These are phyloP conservation scores for Macrosteles quadrilineatus DNA, from an alignment of 1,140 invertebrate species.

Conservation along the genomic window DNA sequence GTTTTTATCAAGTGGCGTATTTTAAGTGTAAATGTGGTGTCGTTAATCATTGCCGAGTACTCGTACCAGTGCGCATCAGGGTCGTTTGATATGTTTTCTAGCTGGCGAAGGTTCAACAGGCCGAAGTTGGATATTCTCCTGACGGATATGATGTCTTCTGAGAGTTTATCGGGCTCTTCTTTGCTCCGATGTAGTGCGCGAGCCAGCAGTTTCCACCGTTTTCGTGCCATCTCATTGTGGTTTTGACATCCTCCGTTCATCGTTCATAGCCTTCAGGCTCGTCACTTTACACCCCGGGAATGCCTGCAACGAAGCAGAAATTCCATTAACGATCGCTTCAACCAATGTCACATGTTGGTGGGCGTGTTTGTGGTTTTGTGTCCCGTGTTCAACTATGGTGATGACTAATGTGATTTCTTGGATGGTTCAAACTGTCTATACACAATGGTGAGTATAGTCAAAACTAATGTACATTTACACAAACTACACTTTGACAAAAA, in stretches of 20 bases:
- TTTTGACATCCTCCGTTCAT: constrained; percentile 16
- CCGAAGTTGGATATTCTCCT: constrained; percentile 60
- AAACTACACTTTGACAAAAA: too few relatives aligned
- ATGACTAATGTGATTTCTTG: too few relatives aligned
- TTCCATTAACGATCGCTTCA: constrained; percentile 1
- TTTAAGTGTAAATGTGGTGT: constrained; percentile 53
- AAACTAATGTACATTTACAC: too few relatives aligned
- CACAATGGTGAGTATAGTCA: too few relatives aligned
- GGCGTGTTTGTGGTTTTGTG: too few relatives aligned
- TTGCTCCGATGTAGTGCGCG: constrained; percentile 58
- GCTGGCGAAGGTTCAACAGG: constrained; percentile 49
- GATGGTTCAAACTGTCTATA: too few relatives aligned
- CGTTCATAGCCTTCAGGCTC: constrained; percentile 4
- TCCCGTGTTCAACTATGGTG: too few relatives aligned
- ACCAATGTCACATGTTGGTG: too few relatives aligned
- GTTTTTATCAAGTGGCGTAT: constrained; percentile 61
- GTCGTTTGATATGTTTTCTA: constrained; percentile 42
- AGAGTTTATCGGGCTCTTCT: constrained; percentile 46
- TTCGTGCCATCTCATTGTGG: constrained; percentile 54
- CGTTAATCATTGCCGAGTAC: constrained; percentile 56
- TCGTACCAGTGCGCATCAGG: constrained; percentile 53
- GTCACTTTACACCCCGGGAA: not conserved
- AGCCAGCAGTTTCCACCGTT: constrained; percentile 69
- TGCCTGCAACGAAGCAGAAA: constrained; percentile 26
- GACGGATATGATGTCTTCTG: constrained; percentile 49